A percentile compares a stretch with the other conserved stretches of the same genome.
Conservation (phyloP, 2,888 invertebrate species). For the Baccha elongata region DNA sequence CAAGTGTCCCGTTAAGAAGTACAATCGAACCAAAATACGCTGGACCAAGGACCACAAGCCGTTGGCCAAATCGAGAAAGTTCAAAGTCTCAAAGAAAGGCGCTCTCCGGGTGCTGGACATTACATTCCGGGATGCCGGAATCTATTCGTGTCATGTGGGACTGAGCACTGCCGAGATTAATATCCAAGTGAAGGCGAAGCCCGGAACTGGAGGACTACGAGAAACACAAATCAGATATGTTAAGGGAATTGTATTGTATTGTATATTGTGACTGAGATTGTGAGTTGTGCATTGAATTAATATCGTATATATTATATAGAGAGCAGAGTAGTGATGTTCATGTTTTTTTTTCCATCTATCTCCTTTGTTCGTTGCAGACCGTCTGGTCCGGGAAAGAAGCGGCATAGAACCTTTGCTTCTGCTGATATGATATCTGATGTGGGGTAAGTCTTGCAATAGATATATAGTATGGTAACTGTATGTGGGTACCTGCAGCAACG, state of each 20-base stretch:
- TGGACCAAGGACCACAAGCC: conserved; percentile 95
- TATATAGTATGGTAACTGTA: neutral
- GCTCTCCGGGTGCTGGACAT: conserved; percentile 93
- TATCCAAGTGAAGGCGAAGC: conserved; percentile 90
- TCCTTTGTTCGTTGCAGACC: conserved; percentile 76
- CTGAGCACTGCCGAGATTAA: conserved; percentile 91
- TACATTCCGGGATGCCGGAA: conserved; percentile 90
- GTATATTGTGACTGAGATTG: no score
- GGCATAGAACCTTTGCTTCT: conserved; percentile 81
- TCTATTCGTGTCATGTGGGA: conserved; percentile 94
- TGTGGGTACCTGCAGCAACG: no score
- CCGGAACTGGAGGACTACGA: conserved; percentile 92
- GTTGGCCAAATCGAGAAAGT: conserved; percentile 90
- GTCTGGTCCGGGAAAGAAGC: conserved; percentile 80
- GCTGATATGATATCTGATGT: conserved; percentile 81
- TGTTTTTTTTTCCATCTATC: conserved; percentile 18
- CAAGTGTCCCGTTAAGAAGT: conserved; percentile 94
- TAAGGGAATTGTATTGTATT: neutral
- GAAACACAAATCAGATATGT: conserved; percentile 82
- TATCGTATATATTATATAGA: no score
- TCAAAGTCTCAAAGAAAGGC: conserved; percentile 95
- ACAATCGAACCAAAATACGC: conserved; percentile 90
- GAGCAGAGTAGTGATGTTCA: conserved; percentile 27
- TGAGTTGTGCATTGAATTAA: conserved; percentile 28
- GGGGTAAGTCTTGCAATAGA: conserved; percentile 77